phyloP scores from a whole-genome alignment of 2,888 invertebrate species.

The Tetragonisca angustula region DNA sequence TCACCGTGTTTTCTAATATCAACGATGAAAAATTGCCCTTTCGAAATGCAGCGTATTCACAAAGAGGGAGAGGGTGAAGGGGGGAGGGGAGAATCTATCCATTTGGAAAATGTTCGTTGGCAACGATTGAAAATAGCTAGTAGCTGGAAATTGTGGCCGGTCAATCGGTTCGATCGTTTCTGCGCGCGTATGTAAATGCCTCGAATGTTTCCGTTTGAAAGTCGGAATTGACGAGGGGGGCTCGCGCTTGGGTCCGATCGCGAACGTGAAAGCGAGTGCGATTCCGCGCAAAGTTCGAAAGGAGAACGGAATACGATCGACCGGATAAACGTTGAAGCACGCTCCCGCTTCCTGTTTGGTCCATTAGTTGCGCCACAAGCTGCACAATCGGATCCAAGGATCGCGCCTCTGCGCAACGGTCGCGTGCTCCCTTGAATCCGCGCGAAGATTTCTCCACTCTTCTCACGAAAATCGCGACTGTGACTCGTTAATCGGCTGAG shows the following conservation, averaged over 20 bases:
- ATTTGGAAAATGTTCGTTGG: background rate
- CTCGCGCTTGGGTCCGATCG: constrained; percentile 23
- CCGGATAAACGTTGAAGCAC: constrained; percentile 64
- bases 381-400: constrained; percentile 65
- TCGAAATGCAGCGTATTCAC: background rate
- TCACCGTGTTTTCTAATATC: background rate
- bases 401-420: constrained; percentile 64
- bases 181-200: constrained; percentile 6
- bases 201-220: constrained; percentile 20
- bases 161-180: constrained; percentile 25
- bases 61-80: too few species aligned
- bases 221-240: constrained; percentile 1
- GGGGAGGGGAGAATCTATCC: background rate
- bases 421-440: constrained; percentile 62
- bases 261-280: constrained; percentile 48
- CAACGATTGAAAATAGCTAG: background rate
- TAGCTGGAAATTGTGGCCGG: background rate
- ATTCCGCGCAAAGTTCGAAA: constrained; percentile 57
- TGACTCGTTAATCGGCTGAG: constrained; percentile 4
- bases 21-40: too few species aligned
- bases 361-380: constrained; percentile 66
- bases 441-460: constrained; percentile 50
- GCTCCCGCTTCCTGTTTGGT: constrained; percentile 67
- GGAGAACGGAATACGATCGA: constrained; percentile 68
- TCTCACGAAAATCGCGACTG: constrained; percentile 67